Evolutionary conservation across 2,797 vertebrate genomes (phyloP), one percentile per base, ranked within the genome.

Genomic region (Buceros bicornis): DNA sequence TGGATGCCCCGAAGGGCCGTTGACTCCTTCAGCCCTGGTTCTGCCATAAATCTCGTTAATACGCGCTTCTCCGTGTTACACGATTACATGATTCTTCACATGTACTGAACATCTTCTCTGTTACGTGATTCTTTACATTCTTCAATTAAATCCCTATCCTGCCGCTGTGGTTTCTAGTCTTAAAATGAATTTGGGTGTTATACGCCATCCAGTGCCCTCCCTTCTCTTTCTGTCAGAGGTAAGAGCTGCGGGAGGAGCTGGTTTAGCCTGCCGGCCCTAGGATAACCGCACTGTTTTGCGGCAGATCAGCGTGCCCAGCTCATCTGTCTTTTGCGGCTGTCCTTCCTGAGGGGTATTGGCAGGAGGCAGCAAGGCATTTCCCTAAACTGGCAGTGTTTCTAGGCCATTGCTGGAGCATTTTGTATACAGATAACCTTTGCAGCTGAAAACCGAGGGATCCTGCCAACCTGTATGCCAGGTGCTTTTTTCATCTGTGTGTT

Each of bases 131-230:
- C 37, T 40, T 40, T 40, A 40, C 37, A 40, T 40, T 40, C 5
- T 71, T 65, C 21, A 0, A 3, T 56, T 40, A 13, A 33, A 13
- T 37, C 50, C 11, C 4, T 16, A 1, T 4, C 21, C 2, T 0
- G 26, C 31, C 3, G 1, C 50, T 42, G 15, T 8, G 0, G 6
- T 42, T 90, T 12, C 22, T 42, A 5, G 37, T 11, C 17, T 16
- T 69, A 25, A 72, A 62, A 29, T 31, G 2, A 31, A 10, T 50
- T 57, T 5, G 31, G 8, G 1, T 61, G 31, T 31, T 57, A 4
- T 0, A 16, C 7, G 10, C 3, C 4, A 2, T 29, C 8, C 42
- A 2, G 6, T 6, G 71, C 16, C 21, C 8, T n/a, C 13, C 25
- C 11, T 60, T 29, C 43, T 20, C 17, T 25, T 70, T 35, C 61